Base-by-base conservation (phyloP, 1,140 invertebrate genomes). In the Aphelinus atriplicis region DNA sequence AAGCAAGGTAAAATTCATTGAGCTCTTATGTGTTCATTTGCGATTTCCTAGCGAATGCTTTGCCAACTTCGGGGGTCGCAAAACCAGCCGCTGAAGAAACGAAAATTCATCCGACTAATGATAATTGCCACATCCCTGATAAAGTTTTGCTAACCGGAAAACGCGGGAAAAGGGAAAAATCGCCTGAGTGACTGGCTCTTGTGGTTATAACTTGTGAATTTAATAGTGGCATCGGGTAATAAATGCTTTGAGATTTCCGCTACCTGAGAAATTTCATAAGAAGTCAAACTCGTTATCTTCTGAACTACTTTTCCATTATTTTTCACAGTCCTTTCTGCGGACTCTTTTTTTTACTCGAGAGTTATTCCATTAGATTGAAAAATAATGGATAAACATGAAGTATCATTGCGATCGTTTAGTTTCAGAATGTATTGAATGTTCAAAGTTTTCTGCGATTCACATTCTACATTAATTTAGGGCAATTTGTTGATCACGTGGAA, bases 121-220 rank as follows among this genome's bases (percentile, higher is more conserved):
- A 68, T 68, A 68, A 68, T 68, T 68, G 66, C 66, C 66, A 58
- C 45, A 68, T 68, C 10, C 55, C 66, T 5, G 66, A 57, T 58
- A 68, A 68, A 68, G 7, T 58, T 68, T 57, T n/a, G 46, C 55
- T 58, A 48, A 48, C 43, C 66, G 64, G 64, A 66, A 66, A 51
- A 10, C 64, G 64, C n/a, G 43, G 55, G 3, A n/a, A n/a, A 26
- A 56, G 64, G 48, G 66, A 58, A 68, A 66, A 66, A 66, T 66
- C 42, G 42, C 42, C 56, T 9, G 51, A 10, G 56, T 57, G 56
- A 57, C 56, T 57, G 26, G 51, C 42, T 66, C 42, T 55, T 10
- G 26, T 43, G 51, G 51, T 66, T 42, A 55, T 55, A 53, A 66
- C 42, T 66, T 53, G 51, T 51, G 51, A 66, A 66, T 66, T 43